Percentiles rank a stretch among this genome's conserved stretches.
Evolutionary conservation across 2,888 invertebrate species (phyloP).

Genomic region (Thalpophila matura): DNA sequence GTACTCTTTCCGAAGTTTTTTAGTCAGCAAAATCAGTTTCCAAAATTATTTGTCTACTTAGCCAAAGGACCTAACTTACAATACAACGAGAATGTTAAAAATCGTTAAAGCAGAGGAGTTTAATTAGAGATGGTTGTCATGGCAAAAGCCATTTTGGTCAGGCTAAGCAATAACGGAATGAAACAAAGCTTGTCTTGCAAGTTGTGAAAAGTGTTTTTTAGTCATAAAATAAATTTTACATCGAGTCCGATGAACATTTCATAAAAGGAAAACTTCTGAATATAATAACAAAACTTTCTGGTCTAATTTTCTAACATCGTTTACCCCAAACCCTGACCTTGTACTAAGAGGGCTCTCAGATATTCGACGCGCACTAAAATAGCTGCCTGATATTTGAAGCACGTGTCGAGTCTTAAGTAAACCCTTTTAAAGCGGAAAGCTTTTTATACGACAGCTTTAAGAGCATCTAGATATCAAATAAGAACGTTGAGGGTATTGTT

Average conservation of each 20-base stretch:
- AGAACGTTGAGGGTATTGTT: constrained; percentile 48
- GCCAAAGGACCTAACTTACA: neutral
- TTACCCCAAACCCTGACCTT: constrained; percentile 24
- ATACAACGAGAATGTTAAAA: neutral
- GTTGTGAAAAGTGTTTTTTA: neutral
- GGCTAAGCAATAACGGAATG: neutral
- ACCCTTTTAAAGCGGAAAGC: constrained; percentile 16
- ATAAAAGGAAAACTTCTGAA: neutral
- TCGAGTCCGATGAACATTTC: neutral
- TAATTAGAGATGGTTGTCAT: neutral
- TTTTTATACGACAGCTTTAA: constrained; percentile 16
- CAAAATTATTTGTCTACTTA: neutral
- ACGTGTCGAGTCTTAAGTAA: constrained; percentile 34
- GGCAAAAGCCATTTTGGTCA: neutral
- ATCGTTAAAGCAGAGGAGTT: neutral
- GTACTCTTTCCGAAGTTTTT: neutral
- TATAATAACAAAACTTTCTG: constrained; percentile 11
- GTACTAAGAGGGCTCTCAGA: constrained; percentile 12
- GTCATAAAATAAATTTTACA: constrained; percentile 9
- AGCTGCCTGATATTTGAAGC: constrained; percentile 38
- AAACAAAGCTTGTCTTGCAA: neutral
- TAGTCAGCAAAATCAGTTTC: neutral
- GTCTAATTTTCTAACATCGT: constrained; percentile 19
- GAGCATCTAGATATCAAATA: constrained; percentile 36
- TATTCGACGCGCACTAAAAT: constrained; percentile 29